Evolutionary conservation across 2,797 vertebrate species (phyloP).

Genomic region (Sandelia bainsii): DNA sequence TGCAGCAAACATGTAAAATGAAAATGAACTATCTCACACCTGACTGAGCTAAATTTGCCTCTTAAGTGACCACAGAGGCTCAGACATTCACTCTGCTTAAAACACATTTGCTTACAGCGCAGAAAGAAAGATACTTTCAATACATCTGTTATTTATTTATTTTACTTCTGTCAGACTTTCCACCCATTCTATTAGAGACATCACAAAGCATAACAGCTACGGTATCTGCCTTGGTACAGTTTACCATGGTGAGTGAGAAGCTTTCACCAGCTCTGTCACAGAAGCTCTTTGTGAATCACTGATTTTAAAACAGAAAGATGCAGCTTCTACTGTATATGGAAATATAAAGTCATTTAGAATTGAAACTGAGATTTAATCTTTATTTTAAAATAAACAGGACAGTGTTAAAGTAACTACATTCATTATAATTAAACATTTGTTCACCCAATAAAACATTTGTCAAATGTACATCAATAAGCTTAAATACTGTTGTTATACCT

Average conservation of each 20-base stretch:
- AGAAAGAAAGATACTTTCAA: conserved; percentile 1
- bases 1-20: background rate
- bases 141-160: conserved; percentile 6
- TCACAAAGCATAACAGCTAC: background rate
- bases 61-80: background rate
- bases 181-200: background rate
- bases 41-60: background rate
- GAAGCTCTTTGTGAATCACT: too few relatives aligned
- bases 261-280: background rate
- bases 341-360: too few relatives aligned
- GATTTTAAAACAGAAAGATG: too few relatives aligned
- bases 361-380: too few relatives aligned
- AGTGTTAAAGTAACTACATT: background rate
- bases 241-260: background rate
- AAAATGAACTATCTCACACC: background rate
- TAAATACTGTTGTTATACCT: too few relatives aligned
- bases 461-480: background rate
- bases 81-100: conserved; percentile 4
- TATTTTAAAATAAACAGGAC: background rate
- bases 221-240: background rate
- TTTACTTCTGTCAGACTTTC: background rate
- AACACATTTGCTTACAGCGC: conserved; percentile 19
- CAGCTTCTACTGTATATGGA: too few relatives aligned
- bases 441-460: background rate
- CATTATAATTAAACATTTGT: background rate